Percentiles rank a stretch among this genome's conserved stretches.
Conservation (phyloP, 1,140 invertebrate species). For the Leptinotarsa texana region DNA sequence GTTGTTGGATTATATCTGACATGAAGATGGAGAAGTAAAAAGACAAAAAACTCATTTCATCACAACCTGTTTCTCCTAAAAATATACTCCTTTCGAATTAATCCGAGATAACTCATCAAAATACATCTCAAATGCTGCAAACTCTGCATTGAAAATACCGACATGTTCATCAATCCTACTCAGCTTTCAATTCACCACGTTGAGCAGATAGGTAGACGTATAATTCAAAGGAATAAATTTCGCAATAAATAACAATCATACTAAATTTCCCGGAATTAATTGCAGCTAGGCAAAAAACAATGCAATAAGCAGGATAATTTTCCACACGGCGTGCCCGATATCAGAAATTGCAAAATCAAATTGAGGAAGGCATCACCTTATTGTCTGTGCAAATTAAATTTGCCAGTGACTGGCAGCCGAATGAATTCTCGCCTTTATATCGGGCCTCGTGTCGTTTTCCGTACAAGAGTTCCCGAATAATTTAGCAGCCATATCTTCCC, state of each 20-base stretch:
- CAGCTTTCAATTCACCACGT: not conserved
- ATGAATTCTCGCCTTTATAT: slow-evolving; percentile 7
- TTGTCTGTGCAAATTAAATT: slow-evolving; percentile 30
- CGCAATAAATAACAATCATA: slow-evolving; percentile 13
- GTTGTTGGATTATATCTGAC: too few relatives aligned
- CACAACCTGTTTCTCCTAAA: too few relatives aligned
- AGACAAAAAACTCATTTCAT: too few relatives aligned
- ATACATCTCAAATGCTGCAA: too few relatives aligned
- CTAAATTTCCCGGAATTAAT: slow-evolving; percentile 23
- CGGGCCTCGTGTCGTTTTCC: not conserved
- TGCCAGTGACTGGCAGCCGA: slow-evolving; percentile 19
- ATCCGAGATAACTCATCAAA: too few relatives aligned
- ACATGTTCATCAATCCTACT: not conserved
- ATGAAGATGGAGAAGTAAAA: too few relatives aligned
- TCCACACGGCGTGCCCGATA: slow-evolving; percentile 24
- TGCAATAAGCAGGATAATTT: slow-evolving; percentile 25
- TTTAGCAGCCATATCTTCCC: not conserved
- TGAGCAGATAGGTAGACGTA: slow-evolving; percentile 8
- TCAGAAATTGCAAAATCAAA: slow-evolving; percentile 29
- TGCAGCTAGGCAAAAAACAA: slow-evolving; percentile 24
- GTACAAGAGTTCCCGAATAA: slow-evolving; percentile 8
- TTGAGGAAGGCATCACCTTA: slow-evolving; percentile 22
- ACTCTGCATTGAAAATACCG: too few relatives aligned
- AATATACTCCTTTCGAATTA: too few relatives aligned
- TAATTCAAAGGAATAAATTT: slow-evolving; percentile 17